phyloP scores from a whole-genome alignment of 2,113 vertebrate genomes.

The Zingel zingel region DNA sequence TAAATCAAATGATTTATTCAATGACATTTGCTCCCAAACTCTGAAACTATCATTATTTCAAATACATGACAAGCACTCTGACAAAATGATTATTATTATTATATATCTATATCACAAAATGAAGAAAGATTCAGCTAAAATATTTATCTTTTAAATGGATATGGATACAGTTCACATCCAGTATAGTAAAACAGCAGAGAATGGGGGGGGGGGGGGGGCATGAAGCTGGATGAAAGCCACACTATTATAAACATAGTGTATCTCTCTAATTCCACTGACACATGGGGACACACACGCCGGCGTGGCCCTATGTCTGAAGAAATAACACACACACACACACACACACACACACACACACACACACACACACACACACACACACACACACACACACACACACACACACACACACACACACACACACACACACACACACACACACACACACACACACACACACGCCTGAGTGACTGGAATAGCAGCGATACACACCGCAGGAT shows the following conservation, averaged over 20 bases:
- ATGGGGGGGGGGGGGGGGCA: slow-evolving; percentile 32
- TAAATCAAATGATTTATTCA: background rate
- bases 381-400: background rate
- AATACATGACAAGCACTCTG: background rate
- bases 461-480: slow-evolving; percentile 12
- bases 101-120: background rate
- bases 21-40: background rate
- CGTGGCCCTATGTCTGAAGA: slow-evolving; percentile 46
- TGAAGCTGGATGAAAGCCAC: slow-evolving; percentile 47
- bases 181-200: background rate
- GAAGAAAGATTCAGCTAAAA: background rate
- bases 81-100: background rate
- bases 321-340: background rate
- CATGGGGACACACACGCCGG: slow-evolving; percentile 37
- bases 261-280: slow-evolving; percentile 40
- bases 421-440: background rate
- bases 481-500: background rate
- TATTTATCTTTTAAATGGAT: background rate
- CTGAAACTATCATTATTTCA: background rate
- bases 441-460: background rate
- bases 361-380: slow-evolving; percentile 4
- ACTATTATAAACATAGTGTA: slow-evolving; percentile 45
- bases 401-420: background rate
- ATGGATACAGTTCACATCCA: slow-evolving; percentile 6
- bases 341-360: background rate